Conservation (phyloP, 2,113 vertebrate genomes). For the Psophia crepitans region DNA sequence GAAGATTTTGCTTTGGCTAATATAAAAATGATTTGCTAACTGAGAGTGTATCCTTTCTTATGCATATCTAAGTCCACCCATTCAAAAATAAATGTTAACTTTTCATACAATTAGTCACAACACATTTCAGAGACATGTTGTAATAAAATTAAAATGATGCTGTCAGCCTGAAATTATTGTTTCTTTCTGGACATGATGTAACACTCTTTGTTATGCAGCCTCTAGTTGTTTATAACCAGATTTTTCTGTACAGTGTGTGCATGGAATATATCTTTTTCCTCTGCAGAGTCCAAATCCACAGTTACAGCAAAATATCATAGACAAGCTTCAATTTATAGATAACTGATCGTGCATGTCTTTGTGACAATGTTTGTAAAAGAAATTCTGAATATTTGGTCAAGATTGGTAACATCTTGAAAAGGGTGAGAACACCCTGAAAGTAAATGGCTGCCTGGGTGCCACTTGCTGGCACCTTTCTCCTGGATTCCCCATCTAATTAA, state of each 20-base stretch:
- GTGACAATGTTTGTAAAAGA: neutral
- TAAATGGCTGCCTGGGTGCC: neutral
- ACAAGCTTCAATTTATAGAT: neutral
- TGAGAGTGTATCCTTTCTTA: constrained; percentile 23
- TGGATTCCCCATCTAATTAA: neutral
- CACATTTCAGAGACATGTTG: constrained; percentile 1
- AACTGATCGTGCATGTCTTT: neutral
- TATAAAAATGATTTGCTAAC: constrained; percentile 62
- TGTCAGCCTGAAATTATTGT: neutral
- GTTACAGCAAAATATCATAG: neutral
- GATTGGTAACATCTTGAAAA: neutral
- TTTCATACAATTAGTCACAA: constrained; percentile 35
- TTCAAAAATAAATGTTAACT: constrained; percentile 67
- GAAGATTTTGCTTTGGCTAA: constrained; percentile 58
- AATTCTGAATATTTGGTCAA: neutral
- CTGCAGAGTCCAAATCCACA: neutral
- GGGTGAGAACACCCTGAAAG: neutral
- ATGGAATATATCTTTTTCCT: neutral
- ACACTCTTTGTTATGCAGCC: neutral
- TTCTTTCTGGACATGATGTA: neutral
- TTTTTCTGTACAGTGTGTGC: neutral
- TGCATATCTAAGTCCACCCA: constrained; percentile 12
- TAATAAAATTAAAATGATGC: constrained; percentile 22
- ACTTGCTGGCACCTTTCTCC: neutral
- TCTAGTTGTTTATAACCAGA: neutral